Base-by-base conservation (phyloP, 2,797 vertebrate genomes). In the Bufotes viridis region DNA sequence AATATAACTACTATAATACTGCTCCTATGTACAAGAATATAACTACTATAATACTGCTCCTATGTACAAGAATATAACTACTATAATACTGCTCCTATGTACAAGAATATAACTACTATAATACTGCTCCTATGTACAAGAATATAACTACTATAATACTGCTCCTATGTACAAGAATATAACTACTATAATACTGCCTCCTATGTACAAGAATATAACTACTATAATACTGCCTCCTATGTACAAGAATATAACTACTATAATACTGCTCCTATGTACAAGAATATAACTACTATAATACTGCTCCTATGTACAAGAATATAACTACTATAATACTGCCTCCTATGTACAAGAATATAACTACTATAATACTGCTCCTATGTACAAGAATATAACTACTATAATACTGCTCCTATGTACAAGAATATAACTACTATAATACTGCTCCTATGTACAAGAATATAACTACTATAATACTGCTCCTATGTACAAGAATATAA, bases 351-450 rank as follows among this genome's bases (percentile, higher is more conserved):
- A 69, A 61, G 60, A 61, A 61, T 61, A 61, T 69, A 69, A 29
- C 65, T 69, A 69, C 70, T 72, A 49, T 72, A 72, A 72, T 72
- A 49, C 70, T 72, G 29, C 29, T 18, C 70, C 34, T 72, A 72
- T 72, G 2, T 42, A 72, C 70, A 72, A 72, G 70, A 72, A 72
- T 72, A 72, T 72, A 42, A 72, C 70, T 72, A 72, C 29, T 72
- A 72, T 72, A 72, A 72, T 42, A 72, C 70, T 34, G 29, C 18
- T 14, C 65, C 65, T 69, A 69, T 69, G 13, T 69, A 29, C 24
- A 69, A 29, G 24, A 69, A 29, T 69, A 69, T 69, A 69, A 29
- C 24, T 69, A 29, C 65, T 69, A 69, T 69, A 72, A 42, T 42
- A 72, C 70, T 72, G 15, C 70, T 14, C 63, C 63, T 65, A 65